A percentile compares a stretch with the other conserved stretches of the same genome.
phyloP scores from a whole-genome alignment of 2,113 vertebrate genomes.

The Serinus canaria region DNA sequence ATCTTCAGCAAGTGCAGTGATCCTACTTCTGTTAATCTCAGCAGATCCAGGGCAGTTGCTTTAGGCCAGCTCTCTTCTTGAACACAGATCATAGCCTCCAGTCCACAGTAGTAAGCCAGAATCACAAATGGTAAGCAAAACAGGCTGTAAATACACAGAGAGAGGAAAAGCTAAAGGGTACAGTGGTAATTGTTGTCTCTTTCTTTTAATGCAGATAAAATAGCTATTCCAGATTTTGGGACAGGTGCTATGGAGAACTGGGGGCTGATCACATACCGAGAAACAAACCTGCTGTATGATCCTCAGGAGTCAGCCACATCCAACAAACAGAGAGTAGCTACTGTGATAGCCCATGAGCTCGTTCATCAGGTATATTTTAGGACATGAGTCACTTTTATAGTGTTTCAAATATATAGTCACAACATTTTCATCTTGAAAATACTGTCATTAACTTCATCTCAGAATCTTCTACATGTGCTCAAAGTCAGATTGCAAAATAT shows the following conservation, averaged over 20 bases:
- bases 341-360: constrained; percentile 90
- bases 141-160: not conserved
- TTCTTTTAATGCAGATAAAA: constrained; percentile 82
- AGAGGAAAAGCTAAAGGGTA: not conserved
- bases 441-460: not conserved
- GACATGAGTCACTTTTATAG: not conserved
- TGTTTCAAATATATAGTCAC: not conserved
- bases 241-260: constrained; percentile 99
- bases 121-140: not conserved
- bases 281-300: constrained; percentile 93
- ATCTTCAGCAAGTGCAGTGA: not conserved
- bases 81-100: not conserved
- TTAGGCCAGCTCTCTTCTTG: not conserved
- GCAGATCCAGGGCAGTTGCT: not conserved
- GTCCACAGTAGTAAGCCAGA: not conserved
- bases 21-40: not conserved
- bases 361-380: constrained; percentile 88
- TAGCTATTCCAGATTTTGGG: constrained; percentile 97
- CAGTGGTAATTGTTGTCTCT: not conserved
- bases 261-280: constrained; percentile 95
- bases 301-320: constrained; percentile 81
- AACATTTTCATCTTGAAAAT: not conserved
- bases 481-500: not conserved
- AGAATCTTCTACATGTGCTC: not conserved
- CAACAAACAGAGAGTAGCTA: constrained; percentile 90